Conservation (phyloP, 2,888 invertebrate species). For the Fragum sueziense region DNA sequence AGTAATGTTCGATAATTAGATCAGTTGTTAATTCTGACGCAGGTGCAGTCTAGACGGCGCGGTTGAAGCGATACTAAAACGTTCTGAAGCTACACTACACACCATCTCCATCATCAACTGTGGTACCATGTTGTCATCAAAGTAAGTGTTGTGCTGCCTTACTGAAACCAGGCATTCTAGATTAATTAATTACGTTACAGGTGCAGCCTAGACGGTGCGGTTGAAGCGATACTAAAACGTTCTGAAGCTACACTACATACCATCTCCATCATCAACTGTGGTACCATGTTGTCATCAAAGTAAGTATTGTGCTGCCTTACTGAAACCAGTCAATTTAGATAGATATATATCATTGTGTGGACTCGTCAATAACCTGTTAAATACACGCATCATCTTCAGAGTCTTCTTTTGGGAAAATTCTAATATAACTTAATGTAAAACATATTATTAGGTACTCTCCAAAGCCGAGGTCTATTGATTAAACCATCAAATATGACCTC, state of each 20-base stretch:
- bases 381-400: too few species aligned
- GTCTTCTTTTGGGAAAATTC: too few species aligned
- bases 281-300: slow-evolving; percentile 78
- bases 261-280: slow-evolving; percentile 77
- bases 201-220: slow-evolving; percentile 74
- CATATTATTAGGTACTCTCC: too few species aligned
- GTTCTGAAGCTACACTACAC: slow-evolving; percentile 70
- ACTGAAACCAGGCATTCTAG: too few species aligned
- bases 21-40: neutral
- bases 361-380: too few species aligned
- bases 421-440: too few species aligned
- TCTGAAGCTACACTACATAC: slow-evolving; percentile 71
- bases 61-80: slow-evolving; percentile 74
- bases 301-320: too few species aligned
- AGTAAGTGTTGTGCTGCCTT: slow-evolving; percentile 74
- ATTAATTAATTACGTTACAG: too few species aligned
- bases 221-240: slow-evolving; percentile 75
- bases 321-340: too few species aligned
- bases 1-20: neutral
- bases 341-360: too few species aligned
- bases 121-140: slow-evolving; percentile 77
- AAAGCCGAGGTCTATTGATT: too few species aligned
- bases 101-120: slow-evolving; percentile 76
- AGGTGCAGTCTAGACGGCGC: slow-evolving; percentile 77
- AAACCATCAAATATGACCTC: too few species aligned